A percentile compares a stretch with the other conserved stretches of the same genome.
Conservation (phyloP, 2,888 invertebrate genomes). For the Alentia gelatinosa region DNA sequence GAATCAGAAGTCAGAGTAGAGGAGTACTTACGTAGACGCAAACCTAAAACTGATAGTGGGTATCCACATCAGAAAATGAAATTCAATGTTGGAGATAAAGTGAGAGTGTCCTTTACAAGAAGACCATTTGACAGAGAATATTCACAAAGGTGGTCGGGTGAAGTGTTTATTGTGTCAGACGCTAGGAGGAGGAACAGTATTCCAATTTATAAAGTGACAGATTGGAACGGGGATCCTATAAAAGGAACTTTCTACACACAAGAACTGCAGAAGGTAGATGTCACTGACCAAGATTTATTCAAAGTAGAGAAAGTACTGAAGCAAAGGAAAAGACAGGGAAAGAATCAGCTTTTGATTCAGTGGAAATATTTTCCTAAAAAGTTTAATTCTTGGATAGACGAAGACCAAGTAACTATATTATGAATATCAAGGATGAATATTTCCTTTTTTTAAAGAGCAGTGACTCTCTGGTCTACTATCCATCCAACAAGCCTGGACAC, state of each 20-base stretch:
- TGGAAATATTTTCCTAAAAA: background rate
- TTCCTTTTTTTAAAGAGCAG: background rate
- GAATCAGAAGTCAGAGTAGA: conserved; percentile 15
- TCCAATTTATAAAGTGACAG: background rate
- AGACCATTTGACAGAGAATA: conserved; percentile 10
- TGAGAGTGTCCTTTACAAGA: background rate
- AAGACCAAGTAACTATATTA: background rate
- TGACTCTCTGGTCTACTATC: background rate
- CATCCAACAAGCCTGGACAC: background rate
- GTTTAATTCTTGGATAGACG: background rate
- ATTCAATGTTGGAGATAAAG: conserved; percentile 35
- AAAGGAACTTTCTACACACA: conserved; percentile 39
- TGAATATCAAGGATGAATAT: background rate
- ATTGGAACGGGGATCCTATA: conserved; percentile 3
- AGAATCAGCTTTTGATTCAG: background rate
- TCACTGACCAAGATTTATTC: background rate
- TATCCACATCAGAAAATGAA: background rate
- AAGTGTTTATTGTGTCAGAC: background rate
- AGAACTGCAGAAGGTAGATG: conserved; percentile 4
- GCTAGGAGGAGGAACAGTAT: background rate
- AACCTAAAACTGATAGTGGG: background rate
- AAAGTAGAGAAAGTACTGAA: conserved; percentile 26
- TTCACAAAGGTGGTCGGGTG: conserved; percentile 22
- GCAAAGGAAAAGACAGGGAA: background rate
- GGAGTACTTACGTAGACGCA: background rate